Percentiles rank a stretch among this genome's conserved stretches.
Conservation (phyloP, 2,888 invertebrate genomes). For the Tanytarsus gracilentus region DNA sequence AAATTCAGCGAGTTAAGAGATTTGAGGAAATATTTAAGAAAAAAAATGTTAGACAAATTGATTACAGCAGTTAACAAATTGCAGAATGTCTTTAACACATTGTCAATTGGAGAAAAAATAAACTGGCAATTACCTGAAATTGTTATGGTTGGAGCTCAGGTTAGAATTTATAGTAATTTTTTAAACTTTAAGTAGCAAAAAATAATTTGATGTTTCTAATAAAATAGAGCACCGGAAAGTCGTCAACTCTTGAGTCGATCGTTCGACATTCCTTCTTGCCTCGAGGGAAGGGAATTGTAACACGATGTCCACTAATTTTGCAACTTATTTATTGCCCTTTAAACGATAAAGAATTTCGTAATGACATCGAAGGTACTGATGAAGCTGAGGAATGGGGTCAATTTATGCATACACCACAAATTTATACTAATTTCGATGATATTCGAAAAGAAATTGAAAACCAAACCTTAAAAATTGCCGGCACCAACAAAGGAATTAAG, state of each 20-base stretch:
- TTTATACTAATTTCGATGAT: conserved; percentile 83
- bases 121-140: conserved; percentile 98
- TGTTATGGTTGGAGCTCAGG: conserved; percentile 97
- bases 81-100: conserved; percentile 98
- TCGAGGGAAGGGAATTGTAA: conserved; percentile 94
- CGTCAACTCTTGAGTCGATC: conserved; percentile 95
- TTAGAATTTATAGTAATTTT: conserved; percentile 42
- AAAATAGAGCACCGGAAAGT: conserved; percentile 93
- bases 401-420: conserved; percentile 81
- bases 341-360: conserved; percentile 78
- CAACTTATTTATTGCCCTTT: conserved; percentile 88
- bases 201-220: conserved; percentile 17
- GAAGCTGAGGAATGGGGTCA: conserved; percentile 90
- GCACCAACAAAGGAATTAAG: conserved; percentile 93
- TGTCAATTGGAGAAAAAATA: conserved; percentile 87
- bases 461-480: conserved; percentile 92
- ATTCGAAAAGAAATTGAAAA: conserved; percentile 86
- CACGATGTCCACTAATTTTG: conserved; percentile 84
- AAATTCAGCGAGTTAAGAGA: no score
- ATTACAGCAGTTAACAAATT: conserved; percentile 99
- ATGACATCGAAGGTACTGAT: conserved; percentile 78
- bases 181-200: conserved; percentile 30
- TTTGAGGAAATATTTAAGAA: no score
- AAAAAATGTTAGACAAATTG: no score
- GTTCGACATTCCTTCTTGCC: conserved; percentile 97